phyloP scores from a whole-genome alignment of 2,113 vertebrate genomes.

The Cacatua alba region DNA sequence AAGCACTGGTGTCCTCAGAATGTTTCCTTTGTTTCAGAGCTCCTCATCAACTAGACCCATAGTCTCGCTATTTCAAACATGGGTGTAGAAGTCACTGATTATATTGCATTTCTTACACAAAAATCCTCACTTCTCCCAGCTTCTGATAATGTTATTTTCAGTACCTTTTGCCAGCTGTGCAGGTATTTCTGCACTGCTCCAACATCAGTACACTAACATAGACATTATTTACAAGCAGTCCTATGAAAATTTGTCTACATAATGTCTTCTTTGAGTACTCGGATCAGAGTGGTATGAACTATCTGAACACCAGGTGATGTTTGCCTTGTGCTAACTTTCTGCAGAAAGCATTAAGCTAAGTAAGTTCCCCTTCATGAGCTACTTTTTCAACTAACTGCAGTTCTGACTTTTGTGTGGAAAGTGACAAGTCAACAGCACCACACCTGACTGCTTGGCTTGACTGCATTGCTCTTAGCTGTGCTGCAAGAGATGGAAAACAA shows the following conservation, averaged over 20 bases:
- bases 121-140: not conserved
- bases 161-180: not conserved
- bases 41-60: not conserved
- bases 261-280: not conserved
- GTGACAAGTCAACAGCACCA: not conserved
- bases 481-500: not conserved
- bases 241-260: not conserved
- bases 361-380: not conserved
- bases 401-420: not conserved
- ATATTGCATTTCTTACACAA: not conserved
- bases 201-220: not conserved
- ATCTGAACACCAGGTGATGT: not conserved
- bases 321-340: not conserved
- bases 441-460: not conserved
- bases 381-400: not conserved
- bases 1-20: not conserved
- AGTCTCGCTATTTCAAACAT: not conserved
- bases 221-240: not conserved
- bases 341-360: not conserved
- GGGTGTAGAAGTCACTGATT: not conserved
- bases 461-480: not conserved
- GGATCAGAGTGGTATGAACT: not conserved
- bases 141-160: not conserved
- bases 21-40: not conserved
- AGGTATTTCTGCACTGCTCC: not conserved